Percentiles rank a stretch among this genome's conserved stretches.
Evolutionary conservation across 2,113 vertebrate species (phyloP).

Genomic region (Nasalis larvatus): DNA sequence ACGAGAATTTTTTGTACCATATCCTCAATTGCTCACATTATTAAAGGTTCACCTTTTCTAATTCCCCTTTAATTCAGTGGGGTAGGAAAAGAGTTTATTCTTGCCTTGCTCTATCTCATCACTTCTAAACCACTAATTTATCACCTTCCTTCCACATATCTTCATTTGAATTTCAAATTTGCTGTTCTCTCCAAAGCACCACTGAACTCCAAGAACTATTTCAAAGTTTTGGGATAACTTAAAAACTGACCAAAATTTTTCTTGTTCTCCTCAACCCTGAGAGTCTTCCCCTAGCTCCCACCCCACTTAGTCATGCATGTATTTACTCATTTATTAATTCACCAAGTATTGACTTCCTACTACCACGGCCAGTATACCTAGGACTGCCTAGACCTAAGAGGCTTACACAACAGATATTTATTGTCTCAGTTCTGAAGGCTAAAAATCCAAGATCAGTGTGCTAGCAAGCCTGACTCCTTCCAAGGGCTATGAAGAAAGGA

Average conservation of each 20-base stretch:
- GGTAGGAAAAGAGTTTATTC: not conserved
- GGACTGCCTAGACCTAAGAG: not conserved
- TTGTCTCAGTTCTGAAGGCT: not conserved
- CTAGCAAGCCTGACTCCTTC: not conserved
- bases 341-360: not conserved
- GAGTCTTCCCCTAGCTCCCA: not conserved
- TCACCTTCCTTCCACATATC: not conserved
- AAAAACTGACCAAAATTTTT: not conserved
- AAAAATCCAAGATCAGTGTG: not conserved
- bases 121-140: not conserved
- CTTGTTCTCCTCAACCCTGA: not conserved
- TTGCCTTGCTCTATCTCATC: not conserved
- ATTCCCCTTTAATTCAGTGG: not conserved
- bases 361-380: not conserved
- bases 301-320: not conserved
- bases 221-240: not conserved
- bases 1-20: not conserved
- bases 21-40: not conserved
- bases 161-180: not conserved
- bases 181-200: not conserved
- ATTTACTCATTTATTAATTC: not conserved
- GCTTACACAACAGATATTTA: not conserved
- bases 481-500: not conserved
- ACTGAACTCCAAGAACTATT: not conserved
- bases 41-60: not conserved